Evolutionary conservation across 2,888 invertebrate species (phyloP), one percentile per base, ranked within the genome.

Genomic region (Arge pagana): DNA sequence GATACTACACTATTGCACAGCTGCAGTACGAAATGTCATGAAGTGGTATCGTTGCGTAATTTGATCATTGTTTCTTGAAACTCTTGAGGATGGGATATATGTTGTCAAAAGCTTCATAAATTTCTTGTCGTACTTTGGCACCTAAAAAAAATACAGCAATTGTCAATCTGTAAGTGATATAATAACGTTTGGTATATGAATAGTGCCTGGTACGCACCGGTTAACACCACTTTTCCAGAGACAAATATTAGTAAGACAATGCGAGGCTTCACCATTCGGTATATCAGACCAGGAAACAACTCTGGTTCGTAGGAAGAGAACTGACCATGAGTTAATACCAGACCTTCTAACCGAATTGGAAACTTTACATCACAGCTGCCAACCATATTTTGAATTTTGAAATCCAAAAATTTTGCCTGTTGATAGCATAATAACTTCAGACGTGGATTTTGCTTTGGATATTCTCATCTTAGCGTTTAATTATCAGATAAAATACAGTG

Each of bases 211-310:
- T 55, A 52, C 57, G 61, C 52, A 74, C 76, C 76, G 67, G 98
- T 99, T 56, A 99, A 87, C 1, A 99, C 98, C 57, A 99, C 89
- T 84, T 99, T 99, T 51, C 99, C 99, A 72, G 97, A 97, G 2
- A 99, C 98, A 80, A 99, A 99, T 76, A 99, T 97, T 6, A 99
- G 81, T 50, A 99, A 78, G 3, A 98, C 98, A 64, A 99, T 89
- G 59, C 95, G 85, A 1, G 98, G 98, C 68, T 97, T 93, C 16
- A 99, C 93, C 95, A 99, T 95, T 66, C 98, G 83, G 77, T 99
- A 99, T 53, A 99, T 95, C 19, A 99, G 83, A 8, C 98, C 99
- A n/a, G 99, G 97, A 78, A 99, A 99, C 50, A 99, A 79, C 79
- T 99, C 99, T 0, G 99, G 99, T 77, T 99, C 99, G 74, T 98